Percentiles rank a stretch among this genome's conserved stretches.
Evolutionary conservation across 2,888 invertebrate genomes (phyloP).

Genomic region (Thera obeliscata): DNA sequence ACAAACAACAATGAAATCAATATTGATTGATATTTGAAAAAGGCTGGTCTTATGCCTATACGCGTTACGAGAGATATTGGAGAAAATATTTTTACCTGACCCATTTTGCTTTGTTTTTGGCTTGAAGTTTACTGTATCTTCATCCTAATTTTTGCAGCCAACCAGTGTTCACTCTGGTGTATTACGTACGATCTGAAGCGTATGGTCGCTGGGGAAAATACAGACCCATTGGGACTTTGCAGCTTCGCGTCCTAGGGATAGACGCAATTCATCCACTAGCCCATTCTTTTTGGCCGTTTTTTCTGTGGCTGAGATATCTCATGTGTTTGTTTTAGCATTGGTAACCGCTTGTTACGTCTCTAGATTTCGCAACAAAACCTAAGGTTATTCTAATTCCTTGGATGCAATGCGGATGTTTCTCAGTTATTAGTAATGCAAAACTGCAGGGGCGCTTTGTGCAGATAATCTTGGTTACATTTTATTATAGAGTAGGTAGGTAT

Average conservation of each 20-base stretch:
- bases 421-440: conserved; percentile 7
- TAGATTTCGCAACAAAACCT: not conserved
- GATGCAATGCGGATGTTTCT: conserved; percentile 23
- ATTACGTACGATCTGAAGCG: too few relatives aligned
- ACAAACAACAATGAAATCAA: not conserved
- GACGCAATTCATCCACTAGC: too few relatives aligned
- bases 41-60: not conserved
- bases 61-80: not conserved
- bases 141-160: too few relatives aligned
- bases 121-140: not conserved
- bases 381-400: conserved; percentile 1
- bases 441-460: conserved; percentile 21
- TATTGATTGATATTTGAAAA: not conserved
- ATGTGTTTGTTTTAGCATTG: too few relatives aligned
- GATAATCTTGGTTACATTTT: conserved; percentile 19
- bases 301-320: too few relatives aligned
- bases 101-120: not conserved
- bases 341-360: too few relatives aligned
- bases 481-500: conserved; percentile 25
- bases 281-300: too few relatives aligned
- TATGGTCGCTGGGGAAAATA: too few relatives aligned
- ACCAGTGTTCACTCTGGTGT: too few relatives aligned
- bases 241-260: too few relatives aligned
- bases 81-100: not conserved
- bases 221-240: too few relatives aligned